Base-by-base conservation (phyloP, 1,140 invertebrate species). In the Cydia pomonella region DNA sequence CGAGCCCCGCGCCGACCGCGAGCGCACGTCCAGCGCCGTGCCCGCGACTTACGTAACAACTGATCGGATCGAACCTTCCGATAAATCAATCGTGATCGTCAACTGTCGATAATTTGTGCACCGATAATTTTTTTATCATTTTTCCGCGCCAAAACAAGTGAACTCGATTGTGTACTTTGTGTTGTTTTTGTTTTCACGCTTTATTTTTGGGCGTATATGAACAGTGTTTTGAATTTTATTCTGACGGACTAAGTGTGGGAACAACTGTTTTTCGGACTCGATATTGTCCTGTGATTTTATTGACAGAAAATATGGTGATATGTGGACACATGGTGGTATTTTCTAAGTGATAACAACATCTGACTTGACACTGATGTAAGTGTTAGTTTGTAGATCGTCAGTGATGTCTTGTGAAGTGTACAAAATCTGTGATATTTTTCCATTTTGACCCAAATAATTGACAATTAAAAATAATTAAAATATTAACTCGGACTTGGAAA, bases 1-100 rank as follows among this genome's bases (percentile, higher is more conserved):
- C 89, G 90, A 79, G 85, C 81, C 85, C 84, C 89, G 90, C 88
- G 87, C 84, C 81, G 75, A 72, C 80, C 78, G 84, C 88, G 88
- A 88, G 89, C 88, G 89, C 83, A 76, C 87, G 89, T 82, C 81
- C 53, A 82, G 80, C 75, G 82, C 82, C 79, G 80, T 79, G 75
- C 78, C 71, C 77, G 76, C 73, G 69, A 84, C 88, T 91, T 92
- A 92, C 90, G 89, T 90, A 91, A 82, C 84, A 85, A 87, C 79
- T 86, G 83, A 88, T 86, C 87, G 83, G 83, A 88, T 87, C 84
- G 84, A 81, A 82, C 81, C 80, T 77, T 84, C 82, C 88, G 86
- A 88, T 88, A 27, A 86, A 91, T 91, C 89, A 87, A 91, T 91
- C 84, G 88, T 89, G 87, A 78, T 80, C 83, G 82, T 85, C 81